Evolutionary conservation across 2,888 invertebrate species (phyloP).

Genomic region (Hyalella azteca): DNA sequence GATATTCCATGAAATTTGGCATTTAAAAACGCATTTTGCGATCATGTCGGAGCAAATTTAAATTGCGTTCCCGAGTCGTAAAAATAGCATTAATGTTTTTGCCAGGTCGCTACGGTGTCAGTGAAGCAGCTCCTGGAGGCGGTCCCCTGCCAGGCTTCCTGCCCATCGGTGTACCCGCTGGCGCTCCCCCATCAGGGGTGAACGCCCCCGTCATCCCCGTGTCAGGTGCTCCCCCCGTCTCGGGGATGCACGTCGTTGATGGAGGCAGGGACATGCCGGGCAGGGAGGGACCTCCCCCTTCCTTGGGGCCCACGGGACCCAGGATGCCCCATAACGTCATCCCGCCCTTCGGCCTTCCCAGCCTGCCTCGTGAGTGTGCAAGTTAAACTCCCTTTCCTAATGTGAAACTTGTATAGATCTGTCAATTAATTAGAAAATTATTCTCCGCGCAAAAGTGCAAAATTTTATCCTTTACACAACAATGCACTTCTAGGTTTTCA

Average conservation of each 20-base stretch:
- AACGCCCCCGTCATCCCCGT: conserved; percentile 32
- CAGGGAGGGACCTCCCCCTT: conserved; percentile 37
- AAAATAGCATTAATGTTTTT: too few species aligned
- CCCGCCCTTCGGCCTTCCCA: conserved; percentile 53
- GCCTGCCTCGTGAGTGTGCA: conserved; percentile 56
- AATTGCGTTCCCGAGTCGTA: too few species aligned
- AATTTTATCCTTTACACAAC: too few species aligned
- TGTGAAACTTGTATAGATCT: too few species aligned
- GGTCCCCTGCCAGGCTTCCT: conserved; percentile 54
- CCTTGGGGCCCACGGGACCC: conserved; percentile 45
- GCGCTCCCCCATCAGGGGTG: conserved; percentile 35
- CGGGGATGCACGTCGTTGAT: conserved; percentile 48
- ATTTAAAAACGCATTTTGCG: too few species aligned
- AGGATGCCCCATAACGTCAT: conserved; percentile 44
- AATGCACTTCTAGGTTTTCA: too few species aligned
- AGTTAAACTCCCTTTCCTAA: too few species aligned
- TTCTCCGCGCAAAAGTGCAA: too few species aligned
- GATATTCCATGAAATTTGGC: neutral
- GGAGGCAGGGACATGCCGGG: conserved; percentile 43
- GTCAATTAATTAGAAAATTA: too few species aligned
- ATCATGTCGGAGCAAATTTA: too few species aligned
- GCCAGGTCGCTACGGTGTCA: conserved; percentile 55
- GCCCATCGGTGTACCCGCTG: conserved; percentile 50
- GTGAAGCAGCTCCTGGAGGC: conserved; percentile 41
- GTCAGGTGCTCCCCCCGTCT: conserved; percentile 38